Evolutionary conservation across 2,888 invertebrate species (phyloP).

Genomic region (Therioaphis trifolii): DNA sequence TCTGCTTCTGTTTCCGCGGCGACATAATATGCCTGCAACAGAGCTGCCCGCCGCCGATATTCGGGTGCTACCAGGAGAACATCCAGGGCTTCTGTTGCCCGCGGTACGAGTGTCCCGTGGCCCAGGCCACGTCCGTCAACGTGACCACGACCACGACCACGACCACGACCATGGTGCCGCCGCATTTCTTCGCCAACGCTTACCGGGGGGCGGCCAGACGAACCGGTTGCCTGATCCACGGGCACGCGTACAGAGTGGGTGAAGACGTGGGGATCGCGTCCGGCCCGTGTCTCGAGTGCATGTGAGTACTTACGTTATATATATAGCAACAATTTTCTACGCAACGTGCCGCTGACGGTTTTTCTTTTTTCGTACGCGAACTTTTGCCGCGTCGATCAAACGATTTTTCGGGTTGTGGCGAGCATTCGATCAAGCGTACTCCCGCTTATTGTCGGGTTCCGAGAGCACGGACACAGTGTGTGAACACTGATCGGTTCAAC

Average conservation of each 20-base stretch:
- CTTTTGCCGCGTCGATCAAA: too few species aligned
- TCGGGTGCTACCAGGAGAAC: constrained; percentile 90
- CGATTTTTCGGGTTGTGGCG: too few species aligned
- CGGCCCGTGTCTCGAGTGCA: constrained; percentile 94
- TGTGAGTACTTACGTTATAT: constrained; percentile 77
- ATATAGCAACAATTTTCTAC: too few species aligned
- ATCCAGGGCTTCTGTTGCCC: constrained; percentile 96
- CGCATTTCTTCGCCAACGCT: constrained; percentile 83
- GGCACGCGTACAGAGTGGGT: constrained; percentile 86
- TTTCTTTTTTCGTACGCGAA: too few species aligned
- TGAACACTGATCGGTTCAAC: too few species aligned
- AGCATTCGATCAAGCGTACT: too few species aligned
- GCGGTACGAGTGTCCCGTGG: constrained; percentile 91
- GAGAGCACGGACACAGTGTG: too few species aligned
- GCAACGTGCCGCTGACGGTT: too few species aligned
- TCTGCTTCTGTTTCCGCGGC: constrained; percentile 96
- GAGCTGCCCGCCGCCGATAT: constrained; percentile 93
- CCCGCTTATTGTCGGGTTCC: too few species aligned
- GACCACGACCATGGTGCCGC: constrained; percentile 86
- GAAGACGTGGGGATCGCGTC: constrained; percentile 87
- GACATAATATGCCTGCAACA: constrained; percentile 95
- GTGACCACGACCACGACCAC: constrained; percentile 89
- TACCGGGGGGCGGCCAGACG: constrained; percentile 80
- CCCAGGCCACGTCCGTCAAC: constrained; percentile 84
- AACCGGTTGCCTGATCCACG: constrained; percentile 87